Base-by-base conservation (phyloP, 2,888 invertebrate genomes). In the Neocrepidodera transversa region DNA sequence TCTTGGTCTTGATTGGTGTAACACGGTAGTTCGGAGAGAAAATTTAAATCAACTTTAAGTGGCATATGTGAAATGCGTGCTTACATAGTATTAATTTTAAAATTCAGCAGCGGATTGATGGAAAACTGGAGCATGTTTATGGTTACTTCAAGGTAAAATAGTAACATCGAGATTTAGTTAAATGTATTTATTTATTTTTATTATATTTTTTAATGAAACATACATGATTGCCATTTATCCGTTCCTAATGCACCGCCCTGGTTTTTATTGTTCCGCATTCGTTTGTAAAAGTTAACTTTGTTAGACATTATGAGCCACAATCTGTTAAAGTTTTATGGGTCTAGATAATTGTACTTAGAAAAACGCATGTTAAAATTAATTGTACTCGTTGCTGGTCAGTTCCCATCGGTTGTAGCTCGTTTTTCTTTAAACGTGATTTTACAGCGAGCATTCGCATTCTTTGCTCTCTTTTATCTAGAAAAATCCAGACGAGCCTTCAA, bases 21-120 rank as follows among this genome's bases (percentile, higher is more conserved):
- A 58, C 47, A 53, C 58, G 42, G 58, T 42, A 48, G 58, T 50
- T 48, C 28, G 5, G 28, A 14, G 42, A 28, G 45, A 55, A 50
- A 55, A 50, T 23, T 54, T 55, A 60, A 59, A 54, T 54, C 53
- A 59, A 30, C 49, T 59, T 49, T 35, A 58, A 49, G 59, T 45
- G 57, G 45, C 45, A 51, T 57, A 50, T 51, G 57, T 30, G 49
- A 18, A 42, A 50, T 26, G 57, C 43, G 45, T 45, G 40, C 18
- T 30, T 38, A 17, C 17, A 38, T 38, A 38, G 17, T 7, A 17
- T 38, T 38, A 38, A 11, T 7, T 17, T 17, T 5, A 38, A 7
- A n/a, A 3, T 8, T 20, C 16, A 36, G 13, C n/a, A 51, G 51
- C 13, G 8, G 38, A 45, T 26, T 45, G 45, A 45, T 45, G 45